Base-by-base conservation (phyloP, 2,113 vertebrate genomes). In the Herpailurus yagouaroundi region DNA sequence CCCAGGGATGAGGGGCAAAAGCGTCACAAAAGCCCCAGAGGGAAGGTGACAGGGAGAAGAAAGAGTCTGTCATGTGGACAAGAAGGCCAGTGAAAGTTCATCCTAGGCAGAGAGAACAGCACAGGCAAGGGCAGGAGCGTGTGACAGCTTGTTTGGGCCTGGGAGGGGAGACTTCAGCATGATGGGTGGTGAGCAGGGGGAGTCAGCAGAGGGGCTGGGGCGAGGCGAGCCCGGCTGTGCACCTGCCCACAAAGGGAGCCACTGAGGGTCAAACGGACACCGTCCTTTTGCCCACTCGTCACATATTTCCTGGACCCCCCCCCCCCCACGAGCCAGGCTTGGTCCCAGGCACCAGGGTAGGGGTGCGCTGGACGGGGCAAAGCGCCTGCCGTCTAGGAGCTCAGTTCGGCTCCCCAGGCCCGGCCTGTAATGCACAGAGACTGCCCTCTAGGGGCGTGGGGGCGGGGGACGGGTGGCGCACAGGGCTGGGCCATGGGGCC, bases 141-240 rank as follows among this genome's bases (percentile, higher is more conserved):
- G 0, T 7, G 71, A 36, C 21, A 7, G n/a, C 18, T 52, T 19
- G 10, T 38, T 18, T 0, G 16, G 88, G 68, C 9, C 60, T 25
- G 5, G 0, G 52, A 23, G 18, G 50, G 5, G 11, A 25, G 64
- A 10, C 25, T 4, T 10, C 4, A 0, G 5, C 4, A 11, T 14
- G 76, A 33, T 1, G 3, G 63, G 63, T 12, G 81, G 63, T 1
- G 29, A 27, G 73, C 33, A n/a, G 81, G 5, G 31, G 36, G 45
- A 10, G 36, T 48, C 23, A 0, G 52, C 4, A 1, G 81, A 80
- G 33, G 76, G 74, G 13, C 0, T 1, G 3, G 64, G 36, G 55
- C 55, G 1, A n/a, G 31, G 76, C 11, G 4, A 5, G 23, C 25
- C 15, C 19, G 4, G 41, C 31, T 27, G 41, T 1, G 4, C 0